phyloP scores from a whole-genome alignment of 2,113 vertebrate species.

The Chaenocephalus aceratus region DNA sequence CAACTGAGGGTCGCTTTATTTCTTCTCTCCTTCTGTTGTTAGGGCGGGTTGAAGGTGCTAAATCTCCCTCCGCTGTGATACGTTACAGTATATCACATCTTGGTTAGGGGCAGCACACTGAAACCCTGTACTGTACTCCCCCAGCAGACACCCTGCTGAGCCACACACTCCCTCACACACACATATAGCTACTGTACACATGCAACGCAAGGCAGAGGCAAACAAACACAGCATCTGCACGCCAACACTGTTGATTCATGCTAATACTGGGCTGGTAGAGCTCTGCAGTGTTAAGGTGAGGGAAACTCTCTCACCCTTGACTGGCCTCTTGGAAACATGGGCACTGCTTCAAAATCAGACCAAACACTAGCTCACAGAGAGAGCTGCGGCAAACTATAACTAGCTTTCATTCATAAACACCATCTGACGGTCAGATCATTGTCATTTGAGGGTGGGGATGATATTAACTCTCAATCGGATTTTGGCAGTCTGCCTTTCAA shows the following conservation, averaged over 20 bases:
- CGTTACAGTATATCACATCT: conserved; percentile 25
- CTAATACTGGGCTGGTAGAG: conserved; percentile 34
- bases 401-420: conserved; percentile 50
- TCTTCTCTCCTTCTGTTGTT: conserved; percentile 44
- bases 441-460: conserved; percentile 39
- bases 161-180: conserved; percentile 30
- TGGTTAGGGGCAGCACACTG: conserved; percentile 48
- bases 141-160: conserved; percentile 38
- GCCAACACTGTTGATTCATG: conserved; percentile 68
- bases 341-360: conserved; percentile 34
- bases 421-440: conserved; percentile 44
- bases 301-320: conserved; percentile 66
- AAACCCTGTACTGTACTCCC: conserved; percentile 47
- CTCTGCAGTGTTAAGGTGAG: conserved; percentile 40
- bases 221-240: conserved; percentile 56
- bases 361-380: conserved; percentile 48
- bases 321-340: conserved; percentile 61
- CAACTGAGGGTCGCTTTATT: conserved; percentile 17
- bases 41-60: conserved; percentile 23
- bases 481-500: conserved; percentile 11
- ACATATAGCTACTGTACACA: conserved; percentile 47
- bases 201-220: conserved; percentile 36
- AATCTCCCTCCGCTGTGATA: conserved; percentile 28
- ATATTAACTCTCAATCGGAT: conserved; percentile 35
- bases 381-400: conserved; percentile 9